Conservation (phyloP, 2,888 invertebrate species). For the Ashinkailepas kermadecensis region DNA sequence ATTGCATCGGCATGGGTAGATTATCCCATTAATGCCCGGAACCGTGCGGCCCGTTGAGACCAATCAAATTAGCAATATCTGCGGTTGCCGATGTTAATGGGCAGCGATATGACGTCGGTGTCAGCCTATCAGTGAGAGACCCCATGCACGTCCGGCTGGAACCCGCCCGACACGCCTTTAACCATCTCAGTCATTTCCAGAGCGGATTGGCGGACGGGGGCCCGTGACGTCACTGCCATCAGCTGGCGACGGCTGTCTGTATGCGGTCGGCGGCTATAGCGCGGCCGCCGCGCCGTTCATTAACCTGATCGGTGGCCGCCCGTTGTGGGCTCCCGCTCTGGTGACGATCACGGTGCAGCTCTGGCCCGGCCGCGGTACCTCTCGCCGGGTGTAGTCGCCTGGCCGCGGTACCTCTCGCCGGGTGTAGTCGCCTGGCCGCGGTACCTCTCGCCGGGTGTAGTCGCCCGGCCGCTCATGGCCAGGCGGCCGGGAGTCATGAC, state of each 20-base stretch:
- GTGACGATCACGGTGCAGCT: no score
- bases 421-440: no score
- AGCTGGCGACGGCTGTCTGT: background rate
- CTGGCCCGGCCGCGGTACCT: no score
- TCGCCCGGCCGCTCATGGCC: no score
- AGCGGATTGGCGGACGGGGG: background rate
- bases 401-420: no score
- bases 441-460: no score
- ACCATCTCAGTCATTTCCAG: background rate
- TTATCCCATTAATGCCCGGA: background rate
- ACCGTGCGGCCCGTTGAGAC: background rate
- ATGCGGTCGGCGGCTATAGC: background rate
- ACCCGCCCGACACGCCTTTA: background rate
- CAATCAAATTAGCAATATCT: conserved; percentile 5
- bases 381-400: no score
- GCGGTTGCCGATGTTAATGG: background rate
- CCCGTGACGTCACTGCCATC: background rate
- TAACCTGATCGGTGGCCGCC: background rate
- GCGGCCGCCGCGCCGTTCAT: background rate
- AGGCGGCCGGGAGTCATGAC: no score
- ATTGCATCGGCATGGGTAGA: background rate
- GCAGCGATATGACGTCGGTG: background rate
- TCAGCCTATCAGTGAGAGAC: background rate
- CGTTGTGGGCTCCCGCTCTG: no score
- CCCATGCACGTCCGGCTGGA: background rate